Conservation (phyloP, 1,140 invertebrate species). For the Cyclina sinensis region DNA sequence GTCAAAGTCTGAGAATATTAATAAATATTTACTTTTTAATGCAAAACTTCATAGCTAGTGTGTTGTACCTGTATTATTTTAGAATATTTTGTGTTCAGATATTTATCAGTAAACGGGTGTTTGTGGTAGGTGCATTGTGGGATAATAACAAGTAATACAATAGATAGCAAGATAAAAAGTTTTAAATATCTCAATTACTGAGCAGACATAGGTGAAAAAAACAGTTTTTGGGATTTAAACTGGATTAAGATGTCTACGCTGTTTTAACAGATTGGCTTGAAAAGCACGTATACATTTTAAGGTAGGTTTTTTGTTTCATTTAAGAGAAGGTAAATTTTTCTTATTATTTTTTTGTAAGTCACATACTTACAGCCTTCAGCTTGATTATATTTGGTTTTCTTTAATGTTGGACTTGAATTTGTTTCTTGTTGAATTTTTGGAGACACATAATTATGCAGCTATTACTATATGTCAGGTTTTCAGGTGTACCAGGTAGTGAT, state of each 20-base stretch:
- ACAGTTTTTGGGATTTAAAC: not conserved
- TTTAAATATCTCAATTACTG: constrained; percentile 12
- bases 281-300: no score
- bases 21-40: constrained; percentile 15
- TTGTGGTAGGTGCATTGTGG: not conserved
- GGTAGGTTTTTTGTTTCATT: no score
- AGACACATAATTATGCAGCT: no score
- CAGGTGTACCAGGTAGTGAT: not conserved
- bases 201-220: not conserved
- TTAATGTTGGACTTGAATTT: no score
- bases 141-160: constrained; percentile 22
- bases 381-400: no score
- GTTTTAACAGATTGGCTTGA: no score
- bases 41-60: not conserved
- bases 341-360: no score
- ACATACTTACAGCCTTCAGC: no score
- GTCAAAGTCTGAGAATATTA: not conserved
- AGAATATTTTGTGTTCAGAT: not conserved
- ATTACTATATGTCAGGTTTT: not conserved
- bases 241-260: not conserved
- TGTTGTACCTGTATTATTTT: not conserved
- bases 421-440: no score
- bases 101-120: not conserved
- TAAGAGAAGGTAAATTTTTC: no score
- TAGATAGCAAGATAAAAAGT: constrained; percentile 12